Percentiles rank a stretch among this genome's conserved stretches.
phyloP scores from a whole-genome alignment of 2,113 vertebrate species.

The Myotis brandtii region DNA sequence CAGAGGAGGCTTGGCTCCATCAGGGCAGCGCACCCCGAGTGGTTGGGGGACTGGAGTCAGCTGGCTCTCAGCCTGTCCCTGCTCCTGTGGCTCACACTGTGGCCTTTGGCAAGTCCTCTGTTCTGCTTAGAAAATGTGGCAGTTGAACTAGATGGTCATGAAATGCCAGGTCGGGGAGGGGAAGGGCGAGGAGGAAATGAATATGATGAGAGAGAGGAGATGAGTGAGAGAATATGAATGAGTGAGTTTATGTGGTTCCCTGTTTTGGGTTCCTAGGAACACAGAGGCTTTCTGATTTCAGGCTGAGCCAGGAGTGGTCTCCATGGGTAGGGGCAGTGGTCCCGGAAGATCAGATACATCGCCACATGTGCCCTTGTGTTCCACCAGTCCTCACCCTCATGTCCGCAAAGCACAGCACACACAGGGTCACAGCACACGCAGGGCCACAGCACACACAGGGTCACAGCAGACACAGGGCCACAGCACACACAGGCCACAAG shows the following conservation, averaged over 20 bases:
- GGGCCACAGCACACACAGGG: too few relatives aligned
- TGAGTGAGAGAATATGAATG: neutral
- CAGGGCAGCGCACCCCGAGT: neutral
- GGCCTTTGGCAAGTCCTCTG: neutral
- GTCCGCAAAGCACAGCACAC: neutral
- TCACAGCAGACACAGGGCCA: too few relatives aligned
- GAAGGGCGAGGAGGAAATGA: neutral
- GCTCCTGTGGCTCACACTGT: neutral
- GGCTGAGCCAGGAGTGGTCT: neutral
- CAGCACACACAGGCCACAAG: too few relatives aligned
- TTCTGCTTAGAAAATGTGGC: constrained; percentile 22
- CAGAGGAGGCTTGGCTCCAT: neutral
- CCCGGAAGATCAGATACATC: neutral
- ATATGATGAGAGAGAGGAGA: too few relatives aligned
- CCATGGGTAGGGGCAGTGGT: neutral
- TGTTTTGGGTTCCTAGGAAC: neutral
- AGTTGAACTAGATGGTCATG: neutral
- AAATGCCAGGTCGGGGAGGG: neutral
- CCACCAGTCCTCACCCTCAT: accelerated
- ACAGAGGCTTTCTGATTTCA: neutral
- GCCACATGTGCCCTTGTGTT: neutral
- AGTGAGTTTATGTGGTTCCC: neutral
- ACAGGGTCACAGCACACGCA: too few relatives aligned
- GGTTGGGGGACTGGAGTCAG: neutral
- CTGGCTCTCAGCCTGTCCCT: neutral